phyloP scores from a whole-genome alignment of 1,140 invertebrate species.

The Nomia melanderi region DNA sequence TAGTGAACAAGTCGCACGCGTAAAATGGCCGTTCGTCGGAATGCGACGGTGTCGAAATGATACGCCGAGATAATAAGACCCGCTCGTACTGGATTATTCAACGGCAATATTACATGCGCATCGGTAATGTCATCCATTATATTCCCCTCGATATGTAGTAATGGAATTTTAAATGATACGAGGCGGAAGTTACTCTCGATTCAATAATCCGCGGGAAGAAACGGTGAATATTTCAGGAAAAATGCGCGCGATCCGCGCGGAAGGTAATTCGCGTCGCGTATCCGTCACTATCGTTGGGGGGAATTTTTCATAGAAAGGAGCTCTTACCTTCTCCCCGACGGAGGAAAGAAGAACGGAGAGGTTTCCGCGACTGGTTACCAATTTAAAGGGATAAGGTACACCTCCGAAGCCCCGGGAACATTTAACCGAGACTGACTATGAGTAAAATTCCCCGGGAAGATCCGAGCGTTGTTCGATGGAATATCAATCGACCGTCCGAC shows the following conservation, averaged over 20 bases:
- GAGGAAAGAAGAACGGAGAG: not conserved
- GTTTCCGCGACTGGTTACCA: not conserved
- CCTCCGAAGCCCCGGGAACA: not conserved
- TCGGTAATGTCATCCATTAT: constrained; percentile 36
- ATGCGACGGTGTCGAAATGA: too few species aligned
- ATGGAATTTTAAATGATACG: constrained; percentile 46
- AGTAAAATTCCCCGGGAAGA: not conserved
- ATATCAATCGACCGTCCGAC: not conserved
- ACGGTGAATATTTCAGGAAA: constrained; percentile 14
- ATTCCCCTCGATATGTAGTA: constrained; percentile 20
- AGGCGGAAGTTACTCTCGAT: constrained; percentile 1
- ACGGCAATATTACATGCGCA: constrained; percentile 8
- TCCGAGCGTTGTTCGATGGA: not conserved
- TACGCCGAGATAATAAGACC: not conserved
- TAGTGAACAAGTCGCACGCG: too few species aligned
- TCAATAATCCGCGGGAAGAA: not conserved
- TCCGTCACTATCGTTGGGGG: not conserved
- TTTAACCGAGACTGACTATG: not conserved
- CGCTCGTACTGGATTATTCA: not conserved
- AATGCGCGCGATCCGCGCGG: not conserved
- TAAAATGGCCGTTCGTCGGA: not conserved
- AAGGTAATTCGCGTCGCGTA: not conserved
- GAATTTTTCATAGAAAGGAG: not conserved
- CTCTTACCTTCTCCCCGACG: not conserved
- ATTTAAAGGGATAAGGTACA: not conserved